phyloP scores from a whole-genome alignment of 2,797 vertebrate genomes.

The Anomalospiza imberbis region DNA sequence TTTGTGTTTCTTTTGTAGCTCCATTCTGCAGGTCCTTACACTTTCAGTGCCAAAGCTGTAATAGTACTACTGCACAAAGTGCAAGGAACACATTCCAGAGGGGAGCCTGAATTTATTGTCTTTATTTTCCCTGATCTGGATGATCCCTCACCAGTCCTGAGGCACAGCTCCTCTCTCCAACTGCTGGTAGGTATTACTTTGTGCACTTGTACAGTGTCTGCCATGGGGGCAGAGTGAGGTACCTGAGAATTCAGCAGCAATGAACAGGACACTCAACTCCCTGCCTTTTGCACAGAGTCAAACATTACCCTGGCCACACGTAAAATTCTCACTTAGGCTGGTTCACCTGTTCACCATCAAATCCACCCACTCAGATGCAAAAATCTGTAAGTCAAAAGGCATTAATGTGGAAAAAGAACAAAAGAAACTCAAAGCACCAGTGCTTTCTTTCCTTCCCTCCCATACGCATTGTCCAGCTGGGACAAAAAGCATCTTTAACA shows the following conservation, averaged over 20 bases:
- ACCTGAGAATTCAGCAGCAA: not conserved
- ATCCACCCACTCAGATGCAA: not conserved
- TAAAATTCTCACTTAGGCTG: not conserved
- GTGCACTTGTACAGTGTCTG: not conserved
- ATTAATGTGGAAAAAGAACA: not conserved
- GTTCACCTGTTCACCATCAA: not conserved
- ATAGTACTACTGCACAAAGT: not conserved
- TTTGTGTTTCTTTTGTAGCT: not conserved
- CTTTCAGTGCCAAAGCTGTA: not conserved
- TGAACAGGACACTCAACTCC: not conserved
- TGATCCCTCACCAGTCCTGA: not conserved
- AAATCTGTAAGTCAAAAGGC: not conserved
- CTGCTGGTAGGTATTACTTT: not conserved
- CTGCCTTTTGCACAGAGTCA: not conserved
- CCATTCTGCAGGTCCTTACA: not conserved
- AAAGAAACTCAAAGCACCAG: not conserved
- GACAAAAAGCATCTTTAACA: not conserved
- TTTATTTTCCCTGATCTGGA: not conserved
- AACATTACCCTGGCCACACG: not conserved
- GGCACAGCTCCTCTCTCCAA: not conserved
- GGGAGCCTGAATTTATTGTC: not conserved
- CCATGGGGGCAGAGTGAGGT: not conserved
- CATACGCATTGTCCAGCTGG: not conserved
- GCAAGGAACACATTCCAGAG: not conserved
- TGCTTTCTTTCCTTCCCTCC: not conserved